Evolutionary conservation across 2,113 vertebrate species (phyloP).

Genomic region (Myrmecophaga tridactyla): DNA sequence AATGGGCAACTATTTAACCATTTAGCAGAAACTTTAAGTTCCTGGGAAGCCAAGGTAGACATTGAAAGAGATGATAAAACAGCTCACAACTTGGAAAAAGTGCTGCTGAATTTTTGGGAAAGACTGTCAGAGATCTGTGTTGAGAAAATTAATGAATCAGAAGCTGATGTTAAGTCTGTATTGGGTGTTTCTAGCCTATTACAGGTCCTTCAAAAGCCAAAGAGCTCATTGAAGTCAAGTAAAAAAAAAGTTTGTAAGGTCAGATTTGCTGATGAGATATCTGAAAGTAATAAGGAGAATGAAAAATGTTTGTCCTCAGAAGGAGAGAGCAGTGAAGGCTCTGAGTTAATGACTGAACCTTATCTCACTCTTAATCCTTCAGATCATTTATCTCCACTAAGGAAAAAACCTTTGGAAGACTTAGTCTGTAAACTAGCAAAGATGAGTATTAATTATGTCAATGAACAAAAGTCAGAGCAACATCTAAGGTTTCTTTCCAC

Average conservation of each 20-base stretch:
- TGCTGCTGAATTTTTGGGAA: slow-evolving; percentile 91
- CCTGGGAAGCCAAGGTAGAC: slow-evolving; percentile 91
- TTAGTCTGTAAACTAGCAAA: slow-evolving; percentile 92
- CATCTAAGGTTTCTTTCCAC: slow-evolving; percentile 93
- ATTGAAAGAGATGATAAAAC: slow-evolving; percentile 55
- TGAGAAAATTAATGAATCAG: slow-evolving; percentile 82
- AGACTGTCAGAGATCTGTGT: slow-evolving; percentile 87
- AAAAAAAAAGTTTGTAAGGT: slow-evolving; percentile 88
- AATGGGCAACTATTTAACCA: slow-evolving; percentile 89
- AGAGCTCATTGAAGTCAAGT: slow-evolving; percentile 73
- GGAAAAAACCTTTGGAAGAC: slow-evolving; percentile 88
- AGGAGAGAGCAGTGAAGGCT: slow-evolving; percentile 63
- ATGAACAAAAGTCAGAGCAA: slow-evolving; percentile 87
- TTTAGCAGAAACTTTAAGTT: slow-evolving; percentile 88
- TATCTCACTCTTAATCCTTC: neutral
- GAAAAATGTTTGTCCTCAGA: slow-evolving; percentile 41
- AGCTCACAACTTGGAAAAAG: slow-evolving; percentile 81
- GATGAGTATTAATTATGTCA: slow-evolving; percentile 90
- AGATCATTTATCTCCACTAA: slow-evolving; percentile 51
- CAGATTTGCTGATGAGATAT: slow-evolving; percentile 83
- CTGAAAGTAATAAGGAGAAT: slow-evolving; percentile 61
- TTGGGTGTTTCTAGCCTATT: slow-evolving; percentile 89
- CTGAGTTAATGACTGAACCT: slow-evolving; percentile 58
- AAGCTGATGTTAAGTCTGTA: slow-evolving; percentile 84
- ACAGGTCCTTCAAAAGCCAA: slow-evolving; percentile 90